phyloP scores from a whole-genome alignment of 2,888 invertebrate species.

The Scaptomyza flava region DNA sequence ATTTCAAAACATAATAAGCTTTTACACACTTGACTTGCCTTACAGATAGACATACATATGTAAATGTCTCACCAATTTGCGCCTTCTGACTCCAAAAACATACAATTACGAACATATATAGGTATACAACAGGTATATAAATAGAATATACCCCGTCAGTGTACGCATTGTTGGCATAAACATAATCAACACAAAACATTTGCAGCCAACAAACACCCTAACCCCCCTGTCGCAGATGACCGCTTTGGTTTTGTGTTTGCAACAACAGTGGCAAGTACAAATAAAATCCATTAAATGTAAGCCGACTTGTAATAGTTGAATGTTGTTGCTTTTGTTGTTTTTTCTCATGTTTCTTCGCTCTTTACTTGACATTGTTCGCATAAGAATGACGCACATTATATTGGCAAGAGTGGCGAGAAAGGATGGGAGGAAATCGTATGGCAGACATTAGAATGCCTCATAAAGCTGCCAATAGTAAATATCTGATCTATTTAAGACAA shows the following conservation, averaged over 20 bases:
- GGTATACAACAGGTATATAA: not conserved
- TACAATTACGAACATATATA: not conserved
- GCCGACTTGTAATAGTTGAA: slow-evolving; percentile 52
- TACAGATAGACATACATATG: not conserved
- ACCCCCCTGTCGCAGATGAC: not conserved
- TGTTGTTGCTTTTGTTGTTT: slow-evolving; percentile 19
- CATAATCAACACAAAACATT: slow-evolving; percentile 36
- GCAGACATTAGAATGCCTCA: slow-evolving; percentile 33
- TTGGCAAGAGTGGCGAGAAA: slow-evolving; percentile 31
- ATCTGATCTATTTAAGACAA: slow-evolving; percentile 29
- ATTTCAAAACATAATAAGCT: slow-evolving; percentile 10
- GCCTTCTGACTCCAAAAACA: not conserved
- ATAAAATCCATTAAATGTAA: slow-evolving; percentile 77
- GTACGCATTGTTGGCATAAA: slow-evolving; percentile 19
- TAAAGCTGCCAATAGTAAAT: slow-evolving; percentile 43
- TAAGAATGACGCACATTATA: slow-evolving; percentile 69
- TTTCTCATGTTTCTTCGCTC: slow-evolving; percentile 18
- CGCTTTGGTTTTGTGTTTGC: slow-evolving; percentile 15
- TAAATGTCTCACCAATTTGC: slow-evolving; percentile 18
- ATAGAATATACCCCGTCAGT: slow-evolving; percentile 8
- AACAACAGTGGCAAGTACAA: slow-evolving; percentile 69
- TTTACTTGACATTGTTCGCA: slow-evolving; percentile 48
- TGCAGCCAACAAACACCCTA: not conserved
- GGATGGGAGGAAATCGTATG: slow-evolving; percentile 8
- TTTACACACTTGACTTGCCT: slow-evolving; percentile 6